phyloP scores from a whole-genome alignment of 53 echinoderm and acorn worm genomes.

The Luidia sarsii region DNA sequence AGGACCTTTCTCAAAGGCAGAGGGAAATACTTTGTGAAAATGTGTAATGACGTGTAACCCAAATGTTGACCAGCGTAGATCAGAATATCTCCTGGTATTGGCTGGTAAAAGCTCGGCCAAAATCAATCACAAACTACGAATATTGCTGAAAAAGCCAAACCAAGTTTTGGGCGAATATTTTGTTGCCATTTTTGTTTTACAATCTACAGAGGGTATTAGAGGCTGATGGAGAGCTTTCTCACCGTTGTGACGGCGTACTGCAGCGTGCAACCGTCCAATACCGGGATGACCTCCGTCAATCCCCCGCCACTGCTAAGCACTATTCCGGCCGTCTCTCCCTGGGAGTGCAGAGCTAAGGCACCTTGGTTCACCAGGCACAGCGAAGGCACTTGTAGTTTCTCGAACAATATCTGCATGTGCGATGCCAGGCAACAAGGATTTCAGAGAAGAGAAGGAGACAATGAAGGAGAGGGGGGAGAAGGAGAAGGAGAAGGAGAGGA shows the following conservation, averaged over 20 bases:
- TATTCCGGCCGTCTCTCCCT: slow-evolving; percentile 77
- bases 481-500: no score
- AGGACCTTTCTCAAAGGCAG: no score
- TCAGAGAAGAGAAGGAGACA: no score
- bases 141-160: not conserved
- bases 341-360: slow-evolving; percentile 74
- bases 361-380: slow-evolving; percentile 83
- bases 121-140: no score
- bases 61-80: no score
- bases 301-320: slow-evolving; percentile 94
- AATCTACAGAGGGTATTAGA: not conserved
- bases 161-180: not conserved
- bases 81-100: no score
- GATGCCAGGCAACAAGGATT: no score
- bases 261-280: slow-evolving; percentile 75
- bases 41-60: no score
- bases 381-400: slow-evolving; percentile 80
- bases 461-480: no score
- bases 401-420: slow-evolving; percentile 94
- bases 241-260: slow-evolving; percentile 84
- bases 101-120: no score
- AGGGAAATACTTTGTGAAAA: no score
- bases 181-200: not conserved
- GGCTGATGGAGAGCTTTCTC: no score
- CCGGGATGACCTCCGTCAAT: slow-evolving; percentile 83